Base-by-base conservation (phyloP, 2,113 vertebrate species). In the Lepidothrix coronata region DNA sequence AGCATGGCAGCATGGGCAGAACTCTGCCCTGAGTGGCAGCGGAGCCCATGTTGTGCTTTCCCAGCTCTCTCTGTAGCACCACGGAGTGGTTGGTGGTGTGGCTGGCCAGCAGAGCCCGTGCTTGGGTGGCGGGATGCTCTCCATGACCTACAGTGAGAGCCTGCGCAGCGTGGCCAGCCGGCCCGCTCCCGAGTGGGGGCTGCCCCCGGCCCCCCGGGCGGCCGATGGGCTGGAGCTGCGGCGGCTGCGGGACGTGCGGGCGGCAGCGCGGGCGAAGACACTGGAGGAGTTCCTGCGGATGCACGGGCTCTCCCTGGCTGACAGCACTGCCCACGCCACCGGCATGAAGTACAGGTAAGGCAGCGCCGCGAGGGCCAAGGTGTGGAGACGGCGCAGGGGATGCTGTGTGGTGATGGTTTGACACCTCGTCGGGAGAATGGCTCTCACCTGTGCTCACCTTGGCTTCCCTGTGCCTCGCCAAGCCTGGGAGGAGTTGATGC, bases 301-400 rank as follows among this genome's bases (percentile, higher is more conserved):
- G 99, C 99, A 99, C 46, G 98, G 99, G 92, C 98, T 99, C 65
- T 98, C 99, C 27, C 95, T 99, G 98, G 99, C 99, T 57, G 97
- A 99, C 94, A 98, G 99, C 88, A 99, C 99, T 23, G 99, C 99
- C 66, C 98, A 96, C 94, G 89, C 98, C 97, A 99, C 99, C 0
- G 99, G 99, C 97, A 99, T 99, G 99, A 99, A 98, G 95, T 99
- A 99, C 98, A 99, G 99, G 99, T 99, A 99, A 99, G 99, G 79
- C 66, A n/a, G 89, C 10, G 16, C 81, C 11, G 3, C 4, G 8
- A 77, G 17, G 74, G 88, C 71, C 14, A 2, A 68, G 55, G 11
- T 9, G 73, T 5, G n/a, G 66, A 71, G 27, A 52, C 6, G 3
- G n/a, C 33, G 37, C 66, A 10, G n/a, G 39, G 71, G 24, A 58